Base-by-base conservation (phyloP, 2,113 vertebrate genomes). In the Ceuthmochares aereus region DNA sequence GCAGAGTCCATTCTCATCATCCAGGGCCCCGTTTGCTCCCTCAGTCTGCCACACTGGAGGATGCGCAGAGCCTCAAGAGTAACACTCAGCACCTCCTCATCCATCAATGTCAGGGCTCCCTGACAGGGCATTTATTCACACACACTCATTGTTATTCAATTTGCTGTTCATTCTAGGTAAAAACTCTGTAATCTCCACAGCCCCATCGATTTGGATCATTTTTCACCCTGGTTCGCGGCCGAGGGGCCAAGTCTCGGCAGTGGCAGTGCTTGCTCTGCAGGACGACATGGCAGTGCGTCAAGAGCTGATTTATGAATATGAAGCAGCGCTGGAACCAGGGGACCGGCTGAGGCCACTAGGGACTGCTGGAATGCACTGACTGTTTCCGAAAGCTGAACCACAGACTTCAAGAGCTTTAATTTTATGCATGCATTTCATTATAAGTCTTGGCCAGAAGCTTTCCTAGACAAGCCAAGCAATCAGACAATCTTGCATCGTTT, bases 371-470 rank as follows among this genome's bases (percentile, higher is more conserved):
- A 90, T 87, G 64, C 45, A 92, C 97, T 52, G 55, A 36, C 52
- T 4, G 82, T 89, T 94, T 84, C 67, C 49, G 4, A 92, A 96
- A 96, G 94, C 96, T 70, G 72, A 95, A 79, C 96, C 82, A 56
- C 95, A 76, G 92, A 93, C 94, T 97, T 96, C 89, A 95, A 96
- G 89, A 36, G 85, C 93, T 98, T 98, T 99, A 98, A 99, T 99
- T 98, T 98, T 98, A 99, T 98, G 98, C 98, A 97, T 95, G 98
- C 98, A 98, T 99, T 99, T 99, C 98, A 99, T 99, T 99, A 98
- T 78, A 96, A 95, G 96, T 96, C 98, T 98, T 98, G 98, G 98
- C 98, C 98, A 98, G 98, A 96, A 99, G 98, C 97, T 97, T 72
- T 97, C 96, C 67, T 21, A 98, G 98, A 98, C 98, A 98, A 98